These are phyloP conservation scores for Cyanistes caeruleus DNA, from an alignment of 2,113 vertebrate species.

Conservation along the genomic window DNA sequence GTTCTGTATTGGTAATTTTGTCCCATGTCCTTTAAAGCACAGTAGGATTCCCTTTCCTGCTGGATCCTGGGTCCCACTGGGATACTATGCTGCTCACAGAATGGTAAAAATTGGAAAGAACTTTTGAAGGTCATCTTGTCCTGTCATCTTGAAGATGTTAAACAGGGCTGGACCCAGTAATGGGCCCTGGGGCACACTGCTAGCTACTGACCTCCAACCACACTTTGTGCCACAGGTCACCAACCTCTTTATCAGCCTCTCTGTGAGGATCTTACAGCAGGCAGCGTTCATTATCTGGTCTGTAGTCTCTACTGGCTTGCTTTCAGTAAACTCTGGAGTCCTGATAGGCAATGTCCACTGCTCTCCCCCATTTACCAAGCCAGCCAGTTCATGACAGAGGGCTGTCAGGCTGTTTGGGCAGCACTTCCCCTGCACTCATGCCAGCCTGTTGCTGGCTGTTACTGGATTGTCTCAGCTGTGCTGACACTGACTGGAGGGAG, in stretches of 20 bases:
- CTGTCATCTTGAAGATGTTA: background rate
- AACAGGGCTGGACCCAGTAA: background rate
- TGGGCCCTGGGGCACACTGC: background rate
- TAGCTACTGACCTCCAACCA: background rate
- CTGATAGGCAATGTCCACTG: background rate
- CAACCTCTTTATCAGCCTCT: background rate
- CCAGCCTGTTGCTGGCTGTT: background rate
- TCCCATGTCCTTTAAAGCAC: background rate
- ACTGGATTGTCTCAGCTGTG: background rate
- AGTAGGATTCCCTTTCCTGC: background rate
- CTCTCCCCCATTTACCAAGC: background rate
- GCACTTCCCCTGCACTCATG: background rate
- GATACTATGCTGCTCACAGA: background rate
- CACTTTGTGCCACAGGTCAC: background rate
- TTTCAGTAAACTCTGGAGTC: background rate
- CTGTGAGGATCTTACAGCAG: background rate
- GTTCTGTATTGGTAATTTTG: background rate
- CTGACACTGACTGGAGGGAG: background rate
- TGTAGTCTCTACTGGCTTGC: background rate
- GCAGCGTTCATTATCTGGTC: background rate
- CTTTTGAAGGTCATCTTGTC: background rate
- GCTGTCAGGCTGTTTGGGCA: background rate
- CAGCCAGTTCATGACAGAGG: background rate
- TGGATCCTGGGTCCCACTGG: background rate
- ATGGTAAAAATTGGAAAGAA: background rate